These are phyloP conservation scores for Caenorhabditis plicata DNA, from an alignment of 2,888 invertebrate genomes.

Conservation along the genomic window DNA sequence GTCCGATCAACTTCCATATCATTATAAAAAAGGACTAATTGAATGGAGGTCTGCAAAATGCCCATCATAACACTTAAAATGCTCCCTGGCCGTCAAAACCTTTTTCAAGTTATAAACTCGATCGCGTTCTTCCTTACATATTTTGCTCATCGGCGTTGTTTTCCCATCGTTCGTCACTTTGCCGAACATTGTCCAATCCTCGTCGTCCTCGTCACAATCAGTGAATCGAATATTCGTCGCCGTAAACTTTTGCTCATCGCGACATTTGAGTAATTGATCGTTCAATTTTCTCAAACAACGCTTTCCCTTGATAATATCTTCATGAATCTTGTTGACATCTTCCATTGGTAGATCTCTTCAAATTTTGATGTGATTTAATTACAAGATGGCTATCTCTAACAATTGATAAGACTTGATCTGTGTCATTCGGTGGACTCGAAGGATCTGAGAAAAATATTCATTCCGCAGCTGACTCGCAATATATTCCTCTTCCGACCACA, in stretches of 20 bases:
- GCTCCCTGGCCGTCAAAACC: not conserved
- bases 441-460: conserved; percentile 13
- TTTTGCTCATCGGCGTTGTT: conserved; percentile 11
- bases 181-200: conserved; percentile 14
- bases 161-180: conserved; percentile 1
- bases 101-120: conserved; percentile 4
- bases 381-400: too few relatives aligned
- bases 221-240: conserved; percentile 7
- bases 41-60: conserved; percentile 6
- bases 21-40: conserved; percentile 24
- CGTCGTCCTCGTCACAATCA: not conserved
- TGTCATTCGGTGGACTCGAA: conserved; percentile 20
- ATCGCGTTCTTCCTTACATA: conserved; percentile 12
- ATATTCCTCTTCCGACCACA: conserved; percentile 26
- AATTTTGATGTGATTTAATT: not conserved
- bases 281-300: conserved; percentile 13
- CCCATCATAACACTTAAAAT: not conserved
- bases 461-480: conserved; percentile 10
- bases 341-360: conserved; percentile 3
- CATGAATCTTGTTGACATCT: conserved; percentile 10
- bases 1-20: conserved; percentile 22
- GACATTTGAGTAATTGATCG: conserved; percentile 7
- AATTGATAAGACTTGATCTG: conserved; percentile 17
- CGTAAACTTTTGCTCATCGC: conserved; percentile 21
- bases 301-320: conserved; percentile 11